A percentile compares a stretch with the other conserved stretches of the same genome.
Conservation (phyloP, 2,113 vertebrate genomes). For the Callopanchax toddi region DNA sequence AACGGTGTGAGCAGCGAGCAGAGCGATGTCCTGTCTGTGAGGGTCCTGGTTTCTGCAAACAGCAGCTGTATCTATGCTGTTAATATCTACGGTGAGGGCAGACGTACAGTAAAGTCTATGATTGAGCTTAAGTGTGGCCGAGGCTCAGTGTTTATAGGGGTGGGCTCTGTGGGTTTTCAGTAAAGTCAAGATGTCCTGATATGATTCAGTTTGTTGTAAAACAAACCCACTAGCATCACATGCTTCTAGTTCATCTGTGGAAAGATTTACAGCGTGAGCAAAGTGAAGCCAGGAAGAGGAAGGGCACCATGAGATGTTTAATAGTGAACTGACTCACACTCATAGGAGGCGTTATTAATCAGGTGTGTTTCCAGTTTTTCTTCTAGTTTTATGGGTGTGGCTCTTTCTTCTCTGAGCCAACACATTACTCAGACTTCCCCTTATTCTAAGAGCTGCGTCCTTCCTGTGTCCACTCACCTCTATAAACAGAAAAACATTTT, state of each 20-base stretch:
- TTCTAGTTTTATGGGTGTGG: rapidly evolving
- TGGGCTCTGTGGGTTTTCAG: neutral
- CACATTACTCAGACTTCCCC: neutral
- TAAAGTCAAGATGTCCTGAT: too few relatives aligned
- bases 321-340: too few relatives aligned
- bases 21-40: slow-evolving; percentile 58
- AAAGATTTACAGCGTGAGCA: too few relatives aligned
- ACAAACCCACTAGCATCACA: too few relatives aligned
- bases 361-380: too few relatives aligned
- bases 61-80: slow-evolving; percentile 64
- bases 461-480: neutral
- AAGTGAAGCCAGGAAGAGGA: too few relatives aligned
- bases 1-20: slow-evolving; percentile 58
- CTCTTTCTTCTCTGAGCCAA: neutral
- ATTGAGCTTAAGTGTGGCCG: neutral
- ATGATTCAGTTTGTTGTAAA: too few relatives aligned
- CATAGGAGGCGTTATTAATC: too few relatives aligned
- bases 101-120: neutral
- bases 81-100: slow-evolving; percentile 55
- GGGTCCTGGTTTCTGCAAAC: slow-evolving; percentile 49
- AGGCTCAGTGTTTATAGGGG: too few relatives aligned
- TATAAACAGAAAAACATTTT: neutral
- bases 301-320: too few relatives aligned
- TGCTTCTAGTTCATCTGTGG: too few relatives aligned
- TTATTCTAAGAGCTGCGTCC: neutral